These are phyloP conservation scores for Festucalex cinctus DNA, from an alignment of 2,113 vertebrate genomes.

Conservation along the genomic window DNA sequence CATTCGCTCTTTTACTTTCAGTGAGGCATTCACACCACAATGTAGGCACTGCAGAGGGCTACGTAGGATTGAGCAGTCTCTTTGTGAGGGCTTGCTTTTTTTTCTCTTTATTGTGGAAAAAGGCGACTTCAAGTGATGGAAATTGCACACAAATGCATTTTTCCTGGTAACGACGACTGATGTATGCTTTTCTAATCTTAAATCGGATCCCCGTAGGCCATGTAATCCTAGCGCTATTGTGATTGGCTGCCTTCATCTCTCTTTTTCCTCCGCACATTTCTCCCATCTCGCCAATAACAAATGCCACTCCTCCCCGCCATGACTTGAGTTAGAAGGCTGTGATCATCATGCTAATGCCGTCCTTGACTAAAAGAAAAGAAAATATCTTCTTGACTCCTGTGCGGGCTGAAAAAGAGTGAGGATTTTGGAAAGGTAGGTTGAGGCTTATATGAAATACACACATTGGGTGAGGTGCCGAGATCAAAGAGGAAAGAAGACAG, in stretches of 20 bases:
- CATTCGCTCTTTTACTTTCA: constrained; percentile 5
- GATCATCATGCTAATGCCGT: constrained; percentile 66
- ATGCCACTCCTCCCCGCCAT: constrained; percentile 27
- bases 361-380: constrained; percentile 57
- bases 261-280: constrained; percentile 13
- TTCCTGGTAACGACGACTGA: constrained; percentile 12
- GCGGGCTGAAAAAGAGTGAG: constrained; percentile 3
- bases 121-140: background rate
- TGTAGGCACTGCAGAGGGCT: constrained; percentile 1
- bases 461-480: constrained; percentile 27
- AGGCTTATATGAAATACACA: constrained; percentile 36
- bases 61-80: constrained; percentile 11
- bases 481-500: constrained; percentile 51
- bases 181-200: constrained; percentile 22
- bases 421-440: constrained; percentile 32
- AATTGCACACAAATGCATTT: background rate
- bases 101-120: constrained; percentile 18
- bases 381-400: constrained; percentile 34
- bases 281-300: constrained; percentile 18
- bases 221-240: constrained; percentile 3
- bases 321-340: constrained; percentile 50
- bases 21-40: constrained; percentile 4
- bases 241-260: background rate
- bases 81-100: constrained; percentile 14
- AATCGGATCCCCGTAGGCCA: constrained; percentile 15